These are phyloP conservation scores for Colinus virginianus DNA, from an alignment of 2,113 vertebrate species.

Conservation along the genomic window DNA sequence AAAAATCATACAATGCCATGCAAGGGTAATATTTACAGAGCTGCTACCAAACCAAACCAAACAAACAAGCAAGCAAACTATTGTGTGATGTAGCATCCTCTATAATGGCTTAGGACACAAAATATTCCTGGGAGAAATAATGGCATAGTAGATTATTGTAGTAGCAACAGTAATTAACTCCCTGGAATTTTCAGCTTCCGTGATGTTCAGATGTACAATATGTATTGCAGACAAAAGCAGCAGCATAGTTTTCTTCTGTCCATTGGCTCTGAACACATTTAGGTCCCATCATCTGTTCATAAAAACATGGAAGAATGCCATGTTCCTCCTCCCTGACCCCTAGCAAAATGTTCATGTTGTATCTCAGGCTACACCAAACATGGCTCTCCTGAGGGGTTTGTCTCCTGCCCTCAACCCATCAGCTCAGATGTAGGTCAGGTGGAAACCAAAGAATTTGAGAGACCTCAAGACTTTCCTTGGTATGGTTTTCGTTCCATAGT, in stretches of 20 bases:
- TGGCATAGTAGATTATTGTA: conserved; percentile 27
- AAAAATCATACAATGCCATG: conserved; percentile 23
- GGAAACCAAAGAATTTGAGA: conserved; percentile 43
- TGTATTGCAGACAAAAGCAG: neutral
- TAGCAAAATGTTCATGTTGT: neutral
- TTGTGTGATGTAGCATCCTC: neutral
- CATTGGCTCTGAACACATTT: neutral
- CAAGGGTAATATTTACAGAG: conserved; percentile 29
- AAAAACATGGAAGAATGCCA: neutral
- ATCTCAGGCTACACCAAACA: neutral
- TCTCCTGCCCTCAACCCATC: neutral
- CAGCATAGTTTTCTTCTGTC: neutral
- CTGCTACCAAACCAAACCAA: conserved; percentile 16
- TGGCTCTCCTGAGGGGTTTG: conserved; percentile 19
- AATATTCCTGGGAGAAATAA: conserved; percentile 15
- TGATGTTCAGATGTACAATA: neutral
- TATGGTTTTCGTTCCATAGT: neutral
- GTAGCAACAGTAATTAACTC: conserved; percentile 27
- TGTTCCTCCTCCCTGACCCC: neutral
- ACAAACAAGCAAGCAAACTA: neutral
- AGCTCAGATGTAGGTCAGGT: conserved; percentile 47
- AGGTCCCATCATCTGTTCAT: neutral
- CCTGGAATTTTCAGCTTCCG: neutral
- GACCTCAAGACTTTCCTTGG: neutral
- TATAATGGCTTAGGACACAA: conserved; percentile 44